phyloP scores from a whole-genome alignment of 2,888 invertebrate species.

The Epirrhoe alternata region DNA sequence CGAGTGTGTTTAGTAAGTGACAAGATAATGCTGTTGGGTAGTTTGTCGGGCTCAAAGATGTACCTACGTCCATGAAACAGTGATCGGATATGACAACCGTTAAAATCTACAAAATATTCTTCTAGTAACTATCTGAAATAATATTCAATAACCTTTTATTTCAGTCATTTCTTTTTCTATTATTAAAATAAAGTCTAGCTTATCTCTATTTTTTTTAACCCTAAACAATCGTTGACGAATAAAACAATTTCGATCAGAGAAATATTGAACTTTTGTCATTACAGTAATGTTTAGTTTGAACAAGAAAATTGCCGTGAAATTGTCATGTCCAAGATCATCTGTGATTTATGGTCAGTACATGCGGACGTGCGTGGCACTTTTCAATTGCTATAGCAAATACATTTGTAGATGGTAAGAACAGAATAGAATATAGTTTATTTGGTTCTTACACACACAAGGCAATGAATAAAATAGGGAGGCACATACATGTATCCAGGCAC shows the following conservation, averaged over 20 bases:
- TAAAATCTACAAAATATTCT: neutral
- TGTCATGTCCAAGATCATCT: conserved; percentile 47
- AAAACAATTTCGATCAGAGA: conserved; percentile 17
- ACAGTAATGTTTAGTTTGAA: conserved; percentile 64
- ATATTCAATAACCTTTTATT: too few relatives aligned
- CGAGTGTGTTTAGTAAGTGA: conserved; percentile 68
- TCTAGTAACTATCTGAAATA: neutral
- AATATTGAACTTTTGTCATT: conserved; percentile 28
- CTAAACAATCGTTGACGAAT: neutral
- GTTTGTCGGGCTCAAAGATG: conserved; percentile 29
- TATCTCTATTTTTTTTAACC: neutral
- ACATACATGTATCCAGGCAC: too few relatives aligned
- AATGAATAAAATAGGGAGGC: too few relatives aligned
- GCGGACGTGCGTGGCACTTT: conserved; percentile 36
- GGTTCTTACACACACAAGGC: too few relatives aligned
- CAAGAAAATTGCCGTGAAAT: conserved; percentile 66
- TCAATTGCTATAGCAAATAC: conserved; percentile 6
- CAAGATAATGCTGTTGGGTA: conserved; percentile 65
- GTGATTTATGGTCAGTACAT: conserved; percentile 19
- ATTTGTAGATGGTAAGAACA: neutral
- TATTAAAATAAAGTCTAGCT: too few relatives aligned
- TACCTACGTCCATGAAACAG: neutral
- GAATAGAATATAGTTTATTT: neutral
- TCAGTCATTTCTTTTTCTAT: too few relatives aligned
- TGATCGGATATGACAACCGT: conserved; percentile 1